phyloP scores from a whole-genome alignment of 1,140 invertebrate genomes.

The Macrobrachium nipponense region DNA sequence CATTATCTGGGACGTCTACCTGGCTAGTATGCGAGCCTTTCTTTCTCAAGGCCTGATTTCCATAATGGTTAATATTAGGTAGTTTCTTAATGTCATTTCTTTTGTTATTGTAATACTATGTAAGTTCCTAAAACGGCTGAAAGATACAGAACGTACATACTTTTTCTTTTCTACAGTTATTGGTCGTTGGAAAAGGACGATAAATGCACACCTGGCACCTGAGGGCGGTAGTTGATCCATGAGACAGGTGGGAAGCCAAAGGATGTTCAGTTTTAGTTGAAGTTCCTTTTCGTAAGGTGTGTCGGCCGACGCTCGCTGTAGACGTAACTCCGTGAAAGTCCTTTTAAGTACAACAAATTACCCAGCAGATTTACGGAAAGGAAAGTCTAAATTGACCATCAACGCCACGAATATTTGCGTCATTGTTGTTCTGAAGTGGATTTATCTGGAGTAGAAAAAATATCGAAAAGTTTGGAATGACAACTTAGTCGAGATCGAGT shows the following conservation, averaged over 20 bases:
- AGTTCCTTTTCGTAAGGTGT: not conserved
- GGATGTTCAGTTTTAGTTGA: slow-evolving; percentile 39
- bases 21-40: too few species aligned
- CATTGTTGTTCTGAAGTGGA: too few species aligned
- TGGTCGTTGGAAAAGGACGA: not conserved
- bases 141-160: not conserved
- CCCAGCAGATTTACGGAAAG: too few species aligned
- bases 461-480: not conserved
- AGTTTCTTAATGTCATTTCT: too few species aligned
- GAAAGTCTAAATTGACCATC: too few species aligned
- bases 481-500: not conserved
- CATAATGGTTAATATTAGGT: too few species aligned
- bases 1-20: too few species aligned
- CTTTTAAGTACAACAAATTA: not conserved
- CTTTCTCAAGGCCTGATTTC: too few species aligned
- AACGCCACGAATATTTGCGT: too few species aligned
- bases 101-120: too few species aligned
- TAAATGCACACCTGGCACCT: slow-evolving; percentile 13
- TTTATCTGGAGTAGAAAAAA: too few species aligned
- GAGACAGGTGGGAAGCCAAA: slow-evolving; percentile 41
- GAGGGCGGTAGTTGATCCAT: slow-evolving; percentile 24
- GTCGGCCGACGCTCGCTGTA: not conserved
- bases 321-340: not conserved
- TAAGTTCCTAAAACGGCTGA: not conserved
- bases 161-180: too few species aligned